phyloP scores from a whole-genome alignment of 2,888 invertebrate genomes.

The Agrochola lota region DNA sequence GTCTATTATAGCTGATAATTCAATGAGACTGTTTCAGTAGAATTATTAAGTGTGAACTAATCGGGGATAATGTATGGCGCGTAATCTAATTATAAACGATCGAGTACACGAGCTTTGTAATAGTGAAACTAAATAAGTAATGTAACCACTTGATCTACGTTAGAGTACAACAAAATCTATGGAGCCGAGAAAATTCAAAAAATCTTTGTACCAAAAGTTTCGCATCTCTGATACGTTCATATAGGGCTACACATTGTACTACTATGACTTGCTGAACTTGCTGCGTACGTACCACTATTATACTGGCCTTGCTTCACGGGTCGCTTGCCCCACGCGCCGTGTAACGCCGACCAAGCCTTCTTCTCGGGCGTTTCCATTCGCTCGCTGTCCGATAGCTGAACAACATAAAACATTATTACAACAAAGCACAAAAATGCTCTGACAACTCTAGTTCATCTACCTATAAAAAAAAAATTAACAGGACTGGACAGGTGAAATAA shows the following conservation, averaged over 20 bases:
- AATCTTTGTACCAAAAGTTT: neutral
- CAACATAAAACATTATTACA: slow-evolving; percentile 6
- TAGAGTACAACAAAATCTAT: slow-evolving; percentile 1
- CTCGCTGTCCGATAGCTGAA: slow-evolving; percentile 67
- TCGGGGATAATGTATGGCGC: slow-evolving; percentile 19
- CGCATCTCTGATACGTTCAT: neutral
- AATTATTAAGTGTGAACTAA: slow-evolving; percentile 25
- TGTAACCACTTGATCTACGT: slow-evolving; percentile 19
- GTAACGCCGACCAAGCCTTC: slow-evolving; percentile 92
- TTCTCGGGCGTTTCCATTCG: slow-evolving; percentile 88
- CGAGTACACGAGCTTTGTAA: slow-evolving; percentile 20
- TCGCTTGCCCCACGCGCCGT: slow-evolving; percentile 94
- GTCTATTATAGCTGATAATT: slow-evolving; percentile 10
- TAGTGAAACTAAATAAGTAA: slow-evolving; percentile 30
- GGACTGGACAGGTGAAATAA: slow-evolving; percentile 37
- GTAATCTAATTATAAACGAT: slow-evolving; percentile 23
- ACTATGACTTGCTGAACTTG: neutral
- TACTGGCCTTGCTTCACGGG: slow-evolving; percentile 86
- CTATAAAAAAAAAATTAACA: neutral
- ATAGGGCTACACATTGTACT: neutral
- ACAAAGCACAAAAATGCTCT: neutral
- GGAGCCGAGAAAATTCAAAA: neutral
- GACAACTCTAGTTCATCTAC: neutral
- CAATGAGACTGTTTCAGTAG: slow-evolving; percentile 2
- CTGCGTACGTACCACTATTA: slow-evolving; percentile 78